Evolutionary conservation across 2,888 invertebrate genomes (phyloP).

Genomic region (Gibbula magus): DNA sequence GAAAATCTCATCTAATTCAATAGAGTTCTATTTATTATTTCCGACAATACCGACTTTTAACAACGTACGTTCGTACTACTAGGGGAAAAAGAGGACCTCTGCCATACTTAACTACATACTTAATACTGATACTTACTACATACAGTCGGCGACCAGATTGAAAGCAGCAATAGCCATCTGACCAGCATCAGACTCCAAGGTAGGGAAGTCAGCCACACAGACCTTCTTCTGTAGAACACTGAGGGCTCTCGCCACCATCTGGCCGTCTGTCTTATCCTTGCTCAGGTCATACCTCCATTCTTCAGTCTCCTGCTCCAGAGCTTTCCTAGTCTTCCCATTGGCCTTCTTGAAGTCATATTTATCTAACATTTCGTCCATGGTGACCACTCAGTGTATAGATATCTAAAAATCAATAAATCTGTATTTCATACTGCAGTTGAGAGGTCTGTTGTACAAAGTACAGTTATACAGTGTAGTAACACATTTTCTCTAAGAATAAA

Average conservation of each 20-base stretch:
- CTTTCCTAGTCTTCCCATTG: neutral
- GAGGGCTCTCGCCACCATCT: neutral
- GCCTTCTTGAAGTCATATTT: slow-evolving; percentile 12
- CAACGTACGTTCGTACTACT: no score
- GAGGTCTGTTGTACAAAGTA: no score
- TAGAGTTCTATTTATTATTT: no score
- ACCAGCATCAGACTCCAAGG: neutral
- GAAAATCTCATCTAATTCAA: no score
- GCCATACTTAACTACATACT: no score
- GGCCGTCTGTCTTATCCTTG: neutral
- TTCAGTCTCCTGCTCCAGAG: neutral
- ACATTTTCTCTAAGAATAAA: no score
- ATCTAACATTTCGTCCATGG: neutral
- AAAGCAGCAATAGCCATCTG: neutral
- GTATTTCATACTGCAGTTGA: no score
- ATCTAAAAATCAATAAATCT: no score
- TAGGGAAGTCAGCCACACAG: slow-evolving; percentile 11
- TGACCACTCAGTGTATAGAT: no score
- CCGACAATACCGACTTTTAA: no score
- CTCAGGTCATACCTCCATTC: neutral
- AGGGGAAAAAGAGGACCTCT: no score
- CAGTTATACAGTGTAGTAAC: no score
- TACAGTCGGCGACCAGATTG: neutral
- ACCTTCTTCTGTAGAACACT: neutral
- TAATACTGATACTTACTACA: neutral